phyloP scores from a whole-genome alignment of 2,113 vertebrate species.

The Coryphaenoides rupestris region DNA sequence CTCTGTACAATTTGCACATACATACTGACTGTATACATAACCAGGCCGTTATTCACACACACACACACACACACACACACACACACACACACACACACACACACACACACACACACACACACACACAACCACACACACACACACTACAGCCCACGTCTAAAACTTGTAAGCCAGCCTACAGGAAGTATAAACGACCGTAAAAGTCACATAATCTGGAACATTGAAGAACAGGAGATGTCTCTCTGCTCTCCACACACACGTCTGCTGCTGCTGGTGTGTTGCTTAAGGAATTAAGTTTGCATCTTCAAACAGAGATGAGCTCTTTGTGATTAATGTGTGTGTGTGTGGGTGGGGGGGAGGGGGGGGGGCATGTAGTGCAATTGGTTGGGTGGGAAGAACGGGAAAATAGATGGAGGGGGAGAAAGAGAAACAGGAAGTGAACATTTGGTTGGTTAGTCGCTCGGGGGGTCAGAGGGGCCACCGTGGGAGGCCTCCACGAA shows the following conservation, averaged over 20 bases:
- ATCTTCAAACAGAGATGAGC: too few relatives aligned
- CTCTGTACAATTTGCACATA: conserved; percentile 32
- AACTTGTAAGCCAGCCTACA: too few relatives aligned
- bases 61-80: conserved; percentile 25
- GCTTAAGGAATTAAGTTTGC: too few relatives aligned
- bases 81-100: conserved; percentile 6
- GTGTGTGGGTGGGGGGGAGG: conserved; percentile 15
- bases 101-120: conserved; percentile 6
- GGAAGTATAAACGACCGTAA: too few relatives aligned
- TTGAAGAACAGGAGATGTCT: too few relatives aligned
- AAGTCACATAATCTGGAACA: too few relatives aligned
- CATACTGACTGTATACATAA: too few relatives aligned
- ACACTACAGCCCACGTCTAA: not conserved
- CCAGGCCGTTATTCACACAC: too few relatives aligned
- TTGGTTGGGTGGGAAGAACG: conserved; percentile 1
- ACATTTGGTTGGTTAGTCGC: conserved; percentile 25
- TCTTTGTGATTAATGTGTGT: conserved; percentile 18
- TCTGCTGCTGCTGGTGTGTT: too few relatives aligned
- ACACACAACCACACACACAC: conserved; percentile 29
- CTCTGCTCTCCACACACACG: too few relatives aligned
- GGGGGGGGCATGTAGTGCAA: not conserved
- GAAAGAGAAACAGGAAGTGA: conserved; percentile 49
- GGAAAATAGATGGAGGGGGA: too few relatives aligned
- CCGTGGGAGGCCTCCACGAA: conserved; percentile 46
- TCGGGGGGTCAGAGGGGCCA: conserved; percentile 47